Conservation (phyloP, 1,140 invertebrate genomes). For the Homalodisca vitripennis region DNA sequence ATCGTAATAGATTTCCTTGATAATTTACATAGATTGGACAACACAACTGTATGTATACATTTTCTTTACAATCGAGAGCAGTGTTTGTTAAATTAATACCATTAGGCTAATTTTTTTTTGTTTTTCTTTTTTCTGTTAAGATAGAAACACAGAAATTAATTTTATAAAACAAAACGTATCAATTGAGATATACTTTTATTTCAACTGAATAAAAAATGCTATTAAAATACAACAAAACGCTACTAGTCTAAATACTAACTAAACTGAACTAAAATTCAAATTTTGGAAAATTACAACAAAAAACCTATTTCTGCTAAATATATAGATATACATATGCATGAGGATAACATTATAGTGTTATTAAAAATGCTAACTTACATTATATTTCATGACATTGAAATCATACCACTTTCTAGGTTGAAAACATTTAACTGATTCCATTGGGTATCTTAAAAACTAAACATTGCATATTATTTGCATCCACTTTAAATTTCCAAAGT, state of each 20-base stretch:
- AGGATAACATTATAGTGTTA: not conserved
- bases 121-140: not conserved
- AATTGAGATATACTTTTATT: not conserved
- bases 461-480: slow-evolving; percentile 21
- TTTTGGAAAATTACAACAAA: not conserved
- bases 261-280: not conserved
- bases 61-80: slow-evolving; percentile 19
- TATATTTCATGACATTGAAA: not conserved
- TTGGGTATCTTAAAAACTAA: slow-evolving; percentile 22
- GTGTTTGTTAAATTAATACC: slow-evolving; percentile 18
- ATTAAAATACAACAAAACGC: not conserved
- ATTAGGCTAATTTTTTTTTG: slow-evolving; percentile 12
- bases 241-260: not conserved
- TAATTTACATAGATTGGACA: slow-evolving; percentile 24
- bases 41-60: slow-evolving; percentile 22
- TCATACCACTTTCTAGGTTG: not conserved
- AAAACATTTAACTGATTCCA: slow-evolving; percentile 13
- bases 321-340: not conserved
- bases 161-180: not conserved
- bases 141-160: slow-evolving; percentile 17
- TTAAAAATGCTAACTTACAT: slow-evolving; percentile 1
- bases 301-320: not conserved
- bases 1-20: not conserved
- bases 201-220: slow-evolving; percentile 8
- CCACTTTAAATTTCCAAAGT: not conserved